Evolutionary conservation across 2,888 invertebrate genomes (phyloP).

Genomic region (Serrognathus titanus): DNA sequence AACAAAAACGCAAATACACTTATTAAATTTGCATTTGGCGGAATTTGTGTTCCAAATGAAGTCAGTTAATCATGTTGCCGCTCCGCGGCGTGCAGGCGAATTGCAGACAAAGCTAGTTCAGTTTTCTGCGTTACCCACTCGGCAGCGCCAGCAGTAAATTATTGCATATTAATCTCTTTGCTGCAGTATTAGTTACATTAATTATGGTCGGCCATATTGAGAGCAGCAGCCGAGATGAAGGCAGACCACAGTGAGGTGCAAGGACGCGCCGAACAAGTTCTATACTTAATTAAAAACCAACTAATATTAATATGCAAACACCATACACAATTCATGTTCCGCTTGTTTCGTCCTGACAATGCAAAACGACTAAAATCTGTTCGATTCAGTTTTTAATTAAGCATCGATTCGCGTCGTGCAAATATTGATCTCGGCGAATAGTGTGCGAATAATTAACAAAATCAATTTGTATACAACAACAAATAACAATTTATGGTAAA

Average conservation of each 20-base stretch:
- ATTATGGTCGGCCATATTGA: conserved; percentile 48
- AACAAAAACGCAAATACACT: conserved; percentile 39
- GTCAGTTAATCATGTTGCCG: conserved; percentile 48
- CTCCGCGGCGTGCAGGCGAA: conserved; percentile 38
- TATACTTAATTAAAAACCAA: conserved; percentile 18
- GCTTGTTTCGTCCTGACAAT: conserved; percentile 2
- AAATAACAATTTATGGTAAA: conserved; percentile 30
- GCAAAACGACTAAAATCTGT: conserved; percentile 1
- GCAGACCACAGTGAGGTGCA: conserved; percentile 34
- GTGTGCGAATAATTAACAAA: conserved; percentile 19
- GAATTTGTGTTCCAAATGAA: conserved; percentile 50
- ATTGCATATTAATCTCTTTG: conserved; percentile 52
- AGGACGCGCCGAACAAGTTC: conserved; percentile 27
- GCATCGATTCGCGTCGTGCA: conserved; percentile 4
- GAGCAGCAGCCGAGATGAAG: conserved; percentile 39
- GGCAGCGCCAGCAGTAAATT: conserved; percentile 48
- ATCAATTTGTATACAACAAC: conserved; percentile 24
- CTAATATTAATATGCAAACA: conserved; percentile 16
- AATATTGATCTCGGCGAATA: conserved; percentile 6
- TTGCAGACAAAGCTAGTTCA: conserved; percentile 45
- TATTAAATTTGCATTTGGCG: conserved; percentile 51
- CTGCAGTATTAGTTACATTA: conserved; percentile 52
- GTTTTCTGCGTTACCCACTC: conserved; percentile 47
- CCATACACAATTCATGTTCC: conserved; percentile 13
- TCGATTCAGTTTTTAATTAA: conserved; percentile 11